Evolutionary conservation across 1,140 invertebrate species (phyloP), one percentile per base, ranked within the genome.

Genomic region (Conus ventricosus): DNA sequence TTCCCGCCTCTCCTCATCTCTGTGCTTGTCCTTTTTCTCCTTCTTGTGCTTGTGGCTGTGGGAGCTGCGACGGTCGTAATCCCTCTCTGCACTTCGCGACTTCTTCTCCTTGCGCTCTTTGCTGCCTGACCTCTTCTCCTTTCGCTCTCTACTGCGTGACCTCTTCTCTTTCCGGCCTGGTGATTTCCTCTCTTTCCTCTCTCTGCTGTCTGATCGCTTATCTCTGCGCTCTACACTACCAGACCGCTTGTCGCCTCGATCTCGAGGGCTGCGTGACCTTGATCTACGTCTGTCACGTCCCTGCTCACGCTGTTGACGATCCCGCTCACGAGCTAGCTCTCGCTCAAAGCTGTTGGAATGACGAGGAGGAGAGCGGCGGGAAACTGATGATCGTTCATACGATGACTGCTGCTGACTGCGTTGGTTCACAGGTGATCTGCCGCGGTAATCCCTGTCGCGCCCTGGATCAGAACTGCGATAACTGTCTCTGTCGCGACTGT

Each of bases 291-390:
- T 89, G 55, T 67, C 87, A 17, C 71, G 84, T 27, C 88, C 92
- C 78, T 87, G 90, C 53, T 92, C 91, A 39, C 92, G 81, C 23
- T 89, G 91, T 88, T 94, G 94, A 20, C 94, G 87, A 60, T 93
- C 91, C n/a, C 90, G 88, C 85, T 94, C 94, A 80, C 91, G 89
- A 76, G 93, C 92, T 53, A 94, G 83, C 25, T 94, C 93, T 67
- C 91, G 87, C 17, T 92, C 89, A 89, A 93, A 94, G 87, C 93
- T 93, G 90, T 90, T 89, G 4, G 71, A 11, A 13, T 8, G 17
- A 11, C 83, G 67, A 27, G 71, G 63, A 8, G 75, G 54, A 87
- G 76, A 85, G 54, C 39, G 76, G 80, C 75, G 53, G 27, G 53
- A 23, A 27, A 54, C 25, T 20, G 71, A 85, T 13, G 54, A 88